phyloP scores from a whole-genome alignment of 2,888 invertebrate genomes.

The Podotricha telesiphe region DNA sequence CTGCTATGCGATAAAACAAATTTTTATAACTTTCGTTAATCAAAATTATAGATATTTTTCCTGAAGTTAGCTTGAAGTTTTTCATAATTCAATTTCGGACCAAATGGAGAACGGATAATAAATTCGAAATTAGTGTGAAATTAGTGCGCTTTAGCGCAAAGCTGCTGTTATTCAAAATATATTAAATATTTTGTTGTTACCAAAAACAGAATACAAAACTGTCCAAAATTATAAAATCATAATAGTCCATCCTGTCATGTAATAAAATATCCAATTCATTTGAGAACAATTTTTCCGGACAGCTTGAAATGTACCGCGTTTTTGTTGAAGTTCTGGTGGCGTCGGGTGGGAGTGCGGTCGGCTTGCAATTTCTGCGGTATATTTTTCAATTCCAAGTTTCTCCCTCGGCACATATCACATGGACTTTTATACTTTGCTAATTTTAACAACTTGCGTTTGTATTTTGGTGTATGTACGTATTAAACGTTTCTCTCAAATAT shows the following conservation, averaged over 20 bases:
- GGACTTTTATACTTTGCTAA: not conserved
- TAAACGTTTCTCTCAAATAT: too few species aligned
- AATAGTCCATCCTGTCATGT: not conserved
- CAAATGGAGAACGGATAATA: too few species aligned
- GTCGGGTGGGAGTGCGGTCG: constrained; percentile 7
- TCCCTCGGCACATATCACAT: constrained; percentile 3
- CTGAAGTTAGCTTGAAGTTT: too few species aligned
- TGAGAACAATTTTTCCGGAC: constrained; percentile 20
- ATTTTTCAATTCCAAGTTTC: constrained; percentile 16
- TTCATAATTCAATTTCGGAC: too few species aligned
- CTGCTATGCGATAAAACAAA: too few species aligned
- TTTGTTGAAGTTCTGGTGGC: constrained; percentile 16
- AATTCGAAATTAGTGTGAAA: too few species aligned
- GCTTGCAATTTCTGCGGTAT: constrained; percentile 3
- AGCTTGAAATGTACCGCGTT: constrained; percentile 20
- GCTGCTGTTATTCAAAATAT: too few species aligned
- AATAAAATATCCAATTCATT: constrained; percentile 31
- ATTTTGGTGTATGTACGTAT: too few species aligned
- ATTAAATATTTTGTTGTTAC: not conserved
- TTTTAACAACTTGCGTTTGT: not conserved
- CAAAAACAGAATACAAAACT: not conserved
- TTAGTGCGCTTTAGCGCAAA: too few species aligned
- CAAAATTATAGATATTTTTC: too few species aligned
- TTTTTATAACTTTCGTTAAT: too few species aligned
- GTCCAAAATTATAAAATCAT: not conserved